These are phyloP conservation scores for Gambusia holbrooki DNA, from an alignment of 2,113 vertebrate species.

Conservation along the genomic window DNA sequence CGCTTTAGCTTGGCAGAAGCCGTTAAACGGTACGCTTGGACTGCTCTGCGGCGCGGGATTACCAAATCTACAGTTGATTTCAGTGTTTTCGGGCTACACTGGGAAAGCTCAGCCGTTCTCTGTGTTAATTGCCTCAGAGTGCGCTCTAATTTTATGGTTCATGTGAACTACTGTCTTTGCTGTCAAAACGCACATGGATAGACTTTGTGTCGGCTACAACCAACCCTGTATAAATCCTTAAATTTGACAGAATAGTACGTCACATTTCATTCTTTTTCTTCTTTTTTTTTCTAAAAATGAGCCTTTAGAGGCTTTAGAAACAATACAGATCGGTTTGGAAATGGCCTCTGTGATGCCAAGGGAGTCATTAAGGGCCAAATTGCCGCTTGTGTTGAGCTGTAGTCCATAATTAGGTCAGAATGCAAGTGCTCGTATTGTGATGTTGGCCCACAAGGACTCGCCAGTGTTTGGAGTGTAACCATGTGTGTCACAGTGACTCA, in stretches of 20 bases:
- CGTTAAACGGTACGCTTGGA: constrained; percentile 41
- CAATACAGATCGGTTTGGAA: constrained; percentile 71
- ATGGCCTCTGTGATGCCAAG: constrained; percentile 57
- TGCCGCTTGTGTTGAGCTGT: constrained; percentile 65
- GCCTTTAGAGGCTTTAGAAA: constrained; percentile 47
- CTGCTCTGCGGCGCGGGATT: constrained; percentile 44
- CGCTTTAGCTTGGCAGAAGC: constrained; percentile 50
- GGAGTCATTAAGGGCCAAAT: constrained; percentile 66
- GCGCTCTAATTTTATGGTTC: constrained; percentile 54
- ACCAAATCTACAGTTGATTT: constrained; percentile 66
- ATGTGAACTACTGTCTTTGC: constrained; percentile 51
- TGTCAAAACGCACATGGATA: constrained; percentile 19
- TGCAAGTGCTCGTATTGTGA: constrained; percentile 67
- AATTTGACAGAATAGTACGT: background rate
- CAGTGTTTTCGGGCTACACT: constrained; percentile 31
- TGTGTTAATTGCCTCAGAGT: constrained; percentile 46
- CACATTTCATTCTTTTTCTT: background rate
- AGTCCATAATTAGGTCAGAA: constrained; percentile 76
- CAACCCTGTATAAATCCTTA: background rate
- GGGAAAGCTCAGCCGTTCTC: constrained; percentile 28
- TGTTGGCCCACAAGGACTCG: constrained; percentile 48
- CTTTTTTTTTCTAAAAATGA: constrained; percentile 21
- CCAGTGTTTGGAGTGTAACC: constrained; percentile 60
- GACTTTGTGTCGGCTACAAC: constrained; percentile 10
- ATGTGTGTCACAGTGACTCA: constrained; percentile 67